Conservation (phyloP, 2,113 vertebrate genomes). For the mouse (Mus musculus) region DNA sequence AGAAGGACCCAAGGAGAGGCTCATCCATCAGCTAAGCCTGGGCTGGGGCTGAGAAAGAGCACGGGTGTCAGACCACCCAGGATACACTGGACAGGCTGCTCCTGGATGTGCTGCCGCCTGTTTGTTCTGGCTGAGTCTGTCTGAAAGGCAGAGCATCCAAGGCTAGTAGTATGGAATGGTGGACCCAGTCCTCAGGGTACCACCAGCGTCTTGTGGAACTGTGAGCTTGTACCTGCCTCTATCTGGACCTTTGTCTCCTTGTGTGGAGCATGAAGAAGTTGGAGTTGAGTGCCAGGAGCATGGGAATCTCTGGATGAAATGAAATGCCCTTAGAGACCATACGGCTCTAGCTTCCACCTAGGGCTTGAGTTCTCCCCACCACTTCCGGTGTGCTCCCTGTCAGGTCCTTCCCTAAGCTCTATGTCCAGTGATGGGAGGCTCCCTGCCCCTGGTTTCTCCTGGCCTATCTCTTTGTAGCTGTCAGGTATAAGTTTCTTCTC, state of each 20-base stretch:
- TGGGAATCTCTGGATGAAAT: not conserved
- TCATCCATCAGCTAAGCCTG: constrained; percentile 60
- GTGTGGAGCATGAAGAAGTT: not conserved
- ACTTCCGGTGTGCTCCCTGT: not conserved
- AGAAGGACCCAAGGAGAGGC: constrained; percentile 31
- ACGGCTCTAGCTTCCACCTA: not conserved
- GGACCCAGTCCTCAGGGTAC: constrained; percentile 22
- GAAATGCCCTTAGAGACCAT: not conserved
- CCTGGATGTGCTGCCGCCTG: not conserved
- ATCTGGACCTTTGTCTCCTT: constrained; percentile 12
- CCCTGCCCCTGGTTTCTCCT: not conserved
- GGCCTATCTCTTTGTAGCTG: not conserved
- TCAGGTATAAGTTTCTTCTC: constrained; percentile 19
- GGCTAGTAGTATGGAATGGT: not conserved
- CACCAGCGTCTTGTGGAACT: not conserved
- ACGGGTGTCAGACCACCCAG: constrained; percentile 65
- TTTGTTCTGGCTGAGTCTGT: constrained; percentile 55
- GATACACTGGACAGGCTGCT: not conserved
- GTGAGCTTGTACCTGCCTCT: not conserved
- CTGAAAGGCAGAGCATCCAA: constrained; percentile 42
- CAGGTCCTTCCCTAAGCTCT: not conserved
- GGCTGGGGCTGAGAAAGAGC: constrained; percentile 52
- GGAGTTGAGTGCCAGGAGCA: not conserved
- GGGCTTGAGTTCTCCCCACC: not conserved
- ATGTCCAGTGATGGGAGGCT: not conserved